Evolutionary conservation across 1,140 invertebrate genomes (phyloP).

Genomic region (Drosophila willistoni): DNA sequence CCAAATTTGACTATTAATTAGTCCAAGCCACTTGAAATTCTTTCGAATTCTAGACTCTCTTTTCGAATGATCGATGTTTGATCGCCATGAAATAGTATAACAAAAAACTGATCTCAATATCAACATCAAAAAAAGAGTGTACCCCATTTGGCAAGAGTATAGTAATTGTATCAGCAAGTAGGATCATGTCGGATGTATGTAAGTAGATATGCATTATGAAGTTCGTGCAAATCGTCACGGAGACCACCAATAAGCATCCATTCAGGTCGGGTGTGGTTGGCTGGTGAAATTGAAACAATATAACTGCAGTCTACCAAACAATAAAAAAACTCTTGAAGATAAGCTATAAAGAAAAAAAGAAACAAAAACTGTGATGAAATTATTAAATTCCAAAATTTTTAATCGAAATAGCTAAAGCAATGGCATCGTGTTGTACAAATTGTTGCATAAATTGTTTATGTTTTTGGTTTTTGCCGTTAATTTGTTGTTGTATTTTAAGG

Average conservation of each 20-base stretch:
- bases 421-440: constrained; percentile 1
- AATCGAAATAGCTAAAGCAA: constrained; percentile 12
- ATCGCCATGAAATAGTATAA: too few relatives aligned
- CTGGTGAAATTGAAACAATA: constrained; percentile 36
- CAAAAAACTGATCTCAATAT: too few relatives aligned
- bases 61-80: too few relatives aligned
- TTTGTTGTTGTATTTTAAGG: constrained; percentile 21
- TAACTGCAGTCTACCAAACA: neutral
- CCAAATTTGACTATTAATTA: too few relatives aligned
- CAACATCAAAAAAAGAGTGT: neutral
- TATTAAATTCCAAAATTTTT: constrained; percentile 11
- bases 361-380: constrained; percentile 16
- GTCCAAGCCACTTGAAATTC: too few relatives aligned
- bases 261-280: neutral
- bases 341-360: neutral
- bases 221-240: constrained; percentile 8
- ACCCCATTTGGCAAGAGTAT: neutral
- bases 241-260: neutral
- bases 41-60: too few relatives aligned
- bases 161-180: neutral
- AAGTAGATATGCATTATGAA: neutral
- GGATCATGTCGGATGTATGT: neutral
- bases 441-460: constrained; percentile 20
- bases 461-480: constrained; percentile 8
- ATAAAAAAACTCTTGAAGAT: neutral